Percentiles rank a stretch among this genome's conserved stretches.
Evolutionary conservation across 2,797 vertebrate species (phyloP).

Genomic region (Pseudomugil tenellus): DNA sequence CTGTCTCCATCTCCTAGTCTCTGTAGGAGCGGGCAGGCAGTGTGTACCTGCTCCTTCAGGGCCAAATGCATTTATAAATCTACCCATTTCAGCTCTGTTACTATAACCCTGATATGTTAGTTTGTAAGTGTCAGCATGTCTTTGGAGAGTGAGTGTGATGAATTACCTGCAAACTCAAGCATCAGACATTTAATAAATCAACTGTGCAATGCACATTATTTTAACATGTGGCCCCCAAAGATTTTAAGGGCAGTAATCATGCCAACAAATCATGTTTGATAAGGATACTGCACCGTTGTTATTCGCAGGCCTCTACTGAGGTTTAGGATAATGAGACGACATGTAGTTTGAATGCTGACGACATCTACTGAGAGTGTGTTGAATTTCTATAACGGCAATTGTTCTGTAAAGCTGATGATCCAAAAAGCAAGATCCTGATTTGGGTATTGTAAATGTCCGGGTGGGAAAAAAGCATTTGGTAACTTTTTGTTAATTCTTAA

Average conservation of each 20-base stretch:
- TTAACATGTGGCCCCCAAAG: constrained; percentile 64
- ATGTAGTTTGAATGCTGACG: constrained; percentile 60
- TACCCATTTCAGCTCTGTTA: constrained; percentile 53
- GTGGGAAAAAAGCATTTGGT: constrained; percentile 62
- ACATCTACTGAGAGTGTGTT: constrained; percentile 35
- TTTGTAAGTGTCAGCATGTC: constrained; percentile 70
- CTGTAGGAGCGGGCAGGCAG: constrained; percentile 44
- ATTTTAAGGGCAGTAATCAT: constrained; percentile 68
- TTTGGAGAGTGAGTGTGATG: constrained; percentile 82
- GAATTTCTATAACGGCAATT: constrained; percentile 44
- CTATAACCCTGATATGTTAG: constrained; percentile 79
- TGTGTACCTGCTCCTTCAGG: constrained; percentile 64
- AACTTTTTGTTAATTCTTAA: too few relatives aligned
- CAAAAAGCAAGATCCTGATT: constrained; percentile 54
- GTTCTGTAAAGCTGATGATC: constrained; percentile 24
- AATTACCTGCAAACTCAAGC: constrained; percentile 76
- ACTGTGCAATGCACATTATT: constrained; percentile 73
- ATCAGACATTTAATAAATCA: constrained; percentile 83
- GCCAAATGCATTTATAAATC: constrained; percentile 73
- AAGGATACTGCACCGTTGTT: constrained; percentile 70
- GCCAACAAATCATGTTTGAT: constrained; percentile 83
- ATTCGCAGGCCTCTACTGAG: constrained; percentile 63
- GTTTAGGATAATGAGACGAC: constrained; percentile 56
- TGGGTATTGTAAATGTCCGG: constrained; percentile 51
- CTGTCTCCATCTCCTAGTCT: constrained; percentile 57